These are phyloP conservation scores for Drosophila lacteicornis DNA, from an alignment of 1,140 invertebrate genomes.

Conservation along the genomic window DNA sequence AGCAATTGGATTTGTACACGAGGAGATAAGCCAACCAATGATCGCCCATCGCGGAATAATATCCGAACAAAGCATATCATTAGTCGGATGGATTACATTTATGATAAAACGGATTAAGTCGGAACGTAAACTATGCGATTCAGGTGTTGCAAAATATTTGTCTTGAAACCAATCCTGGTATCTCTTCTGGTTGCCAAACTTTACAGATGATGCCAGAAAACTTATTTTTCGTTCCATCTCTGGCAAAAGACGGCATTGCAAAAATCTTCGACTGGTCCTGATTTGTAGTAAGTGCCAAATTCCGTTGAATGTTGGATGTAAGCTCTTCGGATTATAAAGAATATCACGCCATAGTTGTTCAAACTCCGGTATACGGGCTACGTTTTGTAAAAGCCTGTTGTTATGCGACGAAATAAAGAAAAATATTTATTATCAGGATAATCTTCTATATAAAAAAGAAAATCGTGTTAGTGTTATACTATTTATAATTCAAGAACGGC, in stretches of 20 bases:
- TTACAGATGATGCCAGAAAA: conserved; percentile 96
- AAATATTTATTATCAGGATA: not conserved
- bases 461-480: too few species aligned
- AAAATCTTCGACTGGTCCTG: conserved; percentile 95
- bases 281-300: conserved; percentile 94
- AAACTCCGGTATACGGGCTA: conserved; percentile 97
- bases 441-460: not conserved
- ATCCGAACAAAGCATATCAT: conserved; percentile 98
- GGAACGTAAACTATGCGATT: conserved; percentile 96
- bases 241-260: conserved; percentile 96
- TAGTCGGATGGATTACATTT: conserved; percentile 98
- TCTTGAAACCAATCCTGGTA: conserved; percentile 99
- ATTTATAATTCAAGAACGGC: too few species aligned
- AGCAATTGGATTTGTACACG: conserved; percentile 97
- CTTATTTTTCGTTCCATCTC: conserved; percentile 98
- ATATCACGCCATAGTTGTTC: conserved; percentile 97
- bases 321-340: conserved; percentile 92
- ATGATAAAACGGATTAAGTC: conserved; percentile 99
- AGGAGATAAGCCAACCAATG: conserved; percentile 98
- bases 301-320: conserved; percentile 94
- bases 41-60: conserved; percentile 99
- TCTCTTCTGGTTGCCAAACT: conserved; percentile 98
- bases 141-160: conserved; percentile 98
- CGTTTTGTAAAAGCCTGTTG: conserved; percentile 93
- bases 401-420: not conserved